A percentile compares a stretch with the other conserved stretches of the same genome.
Evolutionary conservation across 2,113 vertebrate genomes (phyloP).

Genomic region (Bubo blakistoni): DNA sequence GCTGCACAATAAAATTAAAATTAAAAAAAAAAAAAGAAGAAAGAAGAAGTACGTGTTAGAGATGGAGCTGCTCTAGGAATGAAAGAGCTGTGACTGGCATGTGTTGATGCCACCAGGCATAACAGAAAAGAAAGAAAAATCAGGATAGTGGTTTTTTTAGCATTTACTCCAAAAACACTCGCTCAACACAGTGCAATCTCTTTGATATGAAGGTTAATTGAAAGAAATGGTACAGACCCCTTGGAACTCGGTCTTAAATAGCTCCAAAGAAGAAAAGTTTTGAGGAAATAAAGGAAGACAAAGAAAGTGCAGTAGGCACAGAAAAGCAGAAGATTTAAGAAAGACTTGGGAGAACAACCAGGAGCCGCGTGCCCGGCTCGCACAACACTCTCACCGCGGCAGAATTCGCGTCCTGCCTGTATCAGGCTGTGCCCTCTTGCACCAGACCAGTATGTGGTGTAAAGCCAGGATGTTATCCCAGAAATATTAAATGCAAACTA

Average conservation of each 20-base stretch:
- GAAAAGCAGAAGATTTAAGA: neutral
- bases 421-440: accelerated
- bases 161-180: slow-evolving; percentile 47
- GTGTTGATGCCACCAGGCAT: slow-evolving; percentile 69
- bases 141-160: neutral
- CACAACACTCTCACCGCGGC: accelerated
- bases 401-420: accelerated
- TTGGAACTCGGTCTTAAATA: neutral
- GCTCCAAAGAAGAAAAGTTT: slow-evolving; percentile 16
- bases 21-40: neutral
- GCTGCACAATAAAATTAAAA: neutral
- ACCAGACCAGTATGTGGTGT: accelerated
- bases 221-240: slow-evolving; percentile 33
- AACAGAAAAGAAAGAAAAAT: slow-evolving; percentile 50
- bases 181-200: neutral
- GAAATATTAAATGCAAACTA: neutral
- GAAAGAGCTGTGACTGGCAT: slow-evolving; percentile 37
- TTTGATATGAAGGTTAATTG: slow-evolving; percentile 67
- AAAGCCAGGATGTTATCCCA: neutral
- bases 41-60: neutral
- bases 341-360: neutral
- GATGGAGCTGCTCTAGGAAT: slow-evolving; percentile 31
- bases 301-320: neutral
- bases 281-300: neutral
- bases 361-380: neutral